Evolutionary conservation across 2,797 vertebrate genomes (phyloP), one percentile per base, ranked within the genome.

Genomic region (Gambusia yucatana): DNA sequence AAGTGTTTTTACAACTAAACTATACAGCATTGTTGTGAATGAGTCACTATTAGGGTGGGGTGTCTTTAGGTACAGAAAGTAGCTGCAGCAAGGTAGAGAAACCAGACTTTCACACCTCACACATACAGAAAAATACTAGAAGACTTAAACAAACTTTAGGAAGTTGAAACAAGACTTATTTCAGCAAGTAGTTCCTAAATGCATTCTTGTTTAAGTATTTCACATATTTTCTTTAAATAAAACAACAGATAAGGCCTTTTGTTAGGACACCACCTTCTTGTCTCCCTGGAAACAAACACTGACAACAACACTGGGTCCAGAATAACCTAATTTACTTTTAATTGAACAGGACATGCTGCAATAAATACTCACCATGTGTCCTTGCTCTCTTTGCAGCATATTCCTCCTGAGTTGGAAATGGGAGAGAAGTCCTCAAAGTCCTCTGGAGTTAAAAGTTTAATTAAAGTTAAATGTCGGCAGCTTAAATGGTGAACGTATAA

Each of bases 321-420:
- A 73, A 73, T 84, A 59, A 84, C 20, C 5, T 14, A 69, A 76
- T 71, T 82, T 22, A 84, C 77, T 71, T 70, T 79, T 63, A 82
- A 82, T 7, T 41, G 28, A 73, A 82, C 25, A 52, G n/a, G 20
- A 36, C 30, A 41, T 28, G 39, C 9, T 43, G 28, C 25, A 33
- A 28, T 52, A 48, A 8, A 28, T 46, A 87, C 94, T 92, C 80
- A 96, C 96, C 94, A 4, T 95, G 91, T 63, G 87, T 92, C 78
- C 94, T 91, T 59, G 83, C 75, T 92, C 93, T 94, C 89, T 96
- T 96, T 47, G 87, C 82, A 82, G 89, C 57, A 57, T 87, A 73
- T 43, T 79, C 88, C 82, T 95, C 94, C 83, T 95, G 92, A 8
- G 88, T 95, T n/a, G 95, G 76, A 75, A 90, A 81, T 17, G 92